Evolutionary conservation across 2,797 vertebrate genomes (phyloP), one percentile per base, ranked within the genome.

Genomic region (Scolopax bukidnonensis): DNA sequence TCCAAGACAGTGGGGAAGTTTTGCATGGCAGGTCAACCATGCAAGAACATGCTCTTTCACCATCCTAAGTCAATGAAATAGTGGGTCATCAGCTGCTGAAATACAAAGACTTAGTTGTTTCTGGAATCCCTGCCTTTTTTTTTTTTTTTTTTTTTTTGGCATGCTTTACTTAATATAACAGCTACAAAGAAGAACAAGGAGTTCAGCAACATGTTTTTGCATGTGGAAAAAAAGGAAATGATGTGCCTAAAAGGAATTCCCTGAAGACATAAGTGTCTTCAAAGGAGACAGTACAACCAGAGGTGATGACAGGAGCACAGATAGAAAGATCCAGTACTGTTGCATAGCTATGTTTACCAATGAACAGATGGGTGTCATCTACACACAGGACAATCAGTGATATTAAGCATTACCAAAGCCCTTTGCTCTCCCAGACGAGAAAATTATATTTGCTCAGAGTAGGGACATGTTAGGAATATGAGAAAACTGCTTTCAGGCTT

Each of bases 51-150:
- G 30, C 25, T 93, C 8, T 78, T 71, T 80, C n/a, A 33, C 47
- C 11, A 1, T 71, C 36, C 65, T 85, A 67, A 84, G 61, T 43
- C 89, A 91, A 16, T 20, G 68, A 80, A 75, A 77, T 16, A 89
- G 82, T 11, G 40, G 86, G 67, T 70, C 91, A 89, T 88, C 74
- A 76, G 80, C 59, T 69, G 57, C 89, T 84, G 28, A 79, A 73
- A 81, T 73, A 96, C 89, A 96, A 95, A 96, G 91, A 65, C 9
- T 30, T 60, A 16, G 5, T 70, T 95, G 61, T 96, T 93, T 73
- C 73, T 93, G 82, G 69, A 84, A 3, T 20, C 20, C 24, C 69
- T 57, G 57, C 8, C 8, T 7, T 6, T 1, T 1, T 13, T 8
- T 6, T 0, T 10, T 7, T 5, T 0, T 6, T 7, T 1, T 13